phyloP scores from a whole-genome alignment of 2,113 vertebrate genomes.

The Apeltes quadracus region DNA sequence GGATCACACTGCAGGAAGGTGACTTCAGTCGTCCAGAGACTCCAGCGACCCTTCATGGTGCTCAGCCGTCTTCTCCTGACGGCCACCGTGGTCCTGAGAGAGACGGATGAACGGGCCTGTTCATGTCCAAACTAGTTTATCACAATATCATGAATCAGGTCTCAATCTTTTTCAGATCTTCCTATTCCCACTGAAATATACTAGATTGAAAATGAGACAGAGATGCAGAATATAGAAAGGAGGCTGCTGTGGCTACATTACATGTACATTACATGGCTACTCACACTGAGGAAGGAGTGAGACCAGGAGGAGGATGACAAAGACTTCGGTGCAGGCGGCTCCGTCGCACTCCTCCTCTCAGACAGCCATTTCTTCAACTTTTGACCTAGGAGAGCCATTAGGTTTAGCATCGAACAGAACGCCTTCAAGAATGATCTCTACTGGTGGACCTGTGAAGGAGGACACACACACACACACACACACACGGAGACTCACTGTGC shows the following conservation, averaged over 20 bases:
- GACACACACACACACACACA: too few species aligned
- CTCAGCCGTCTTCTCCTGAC: conserved; percentile 36
- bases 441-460: too few species aligned
- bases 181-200: background rate
- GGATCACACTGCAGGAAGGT: background rate
- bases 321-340: background rate
- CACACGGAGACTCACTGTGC: conserved; percentile 76
- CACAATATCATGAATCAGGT: background rate
- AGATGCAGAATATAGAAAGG: too few species aligned
- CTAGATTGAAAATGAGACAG: too few species aligned
- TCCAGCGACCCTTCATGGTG: conserved; percentile 69
- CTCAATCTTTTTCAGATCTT: too few species aligned
- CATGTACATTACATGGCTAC: conserved; percentile 19
- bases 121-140: conserved; percentile 18
- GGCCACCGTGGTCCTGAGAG: conserved; percentile 63
- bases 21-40: conserved; percentile 63
- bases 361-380: conserved; percentile 75
- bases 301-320: conserved; percentile 63
- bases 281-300: conserved; percentile 69
- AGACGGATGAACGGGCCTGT: background rate
- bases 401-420: too few species aligned
- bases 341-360: conserved; percentile 39
- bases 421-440: too few species aligned
- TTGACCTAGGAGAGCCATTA: conserved; percentile 49
- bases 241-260: background rate